Percentiles rank a stretch among this genome's conserved stretches.
These are phyloP conservation scores for Dunckerocampus dactyliophorus DNA, from an alignment of 2,113 vertebrate genomes.

Conservation along the genomic window DNA sequence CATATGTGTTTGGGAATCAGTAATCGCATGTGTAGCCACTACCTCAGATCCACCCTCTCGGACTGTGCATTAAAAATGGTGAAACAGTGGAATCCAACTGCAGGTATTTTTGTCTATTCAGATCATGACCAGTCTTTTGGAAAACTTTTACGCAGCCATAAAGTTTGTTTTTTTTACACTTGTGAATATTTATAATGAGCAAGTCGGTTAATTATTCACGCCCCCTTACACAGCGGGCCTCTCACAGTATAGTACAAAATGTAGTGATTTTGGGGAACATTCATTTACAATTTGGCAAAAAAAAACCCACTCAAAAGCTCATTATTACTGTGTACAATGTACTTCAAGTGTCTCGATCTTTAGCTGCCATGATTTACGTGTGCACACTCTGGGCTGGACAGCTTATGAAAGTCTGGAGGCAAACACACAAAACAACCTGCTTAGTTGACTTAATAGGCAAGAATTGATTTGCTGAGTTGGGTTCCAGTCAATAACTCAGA, in stretches of 20 bases:
- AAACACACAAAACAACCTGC: slow-evolving; percentile 21
- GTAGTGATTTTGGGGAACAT: background rate
- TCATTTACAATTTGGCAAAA: slow-evolving; percentile 13
- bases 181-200: slow-evolving; percentile 32
- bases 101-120: background rate
- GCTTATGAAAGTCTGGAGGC: slow-evolving; percentile 5
- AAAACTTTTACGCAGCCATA: background rate
- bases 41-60: slow-evolving; percentile 22
- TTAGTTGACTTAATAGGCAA: slow-evolving; percentile 33
- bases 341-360: background rate
- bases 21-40: slow-evolving; percentile 14
- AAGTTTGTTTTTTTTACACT: slow-evolving; percentile 19
- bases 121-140: background rate
- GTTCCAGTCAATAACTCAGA: slow-evolving; percentile 6
- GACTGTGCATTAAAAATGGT: background rate
- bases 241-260: background rate
- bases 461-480: slow-evolving; percentile 32
- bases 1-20: slow-evolving; percentile 25
- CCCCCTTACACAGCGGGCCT: slow-evolving; percentile 12
- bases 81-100: slow-evolving; percentile 1
- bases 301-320: slow-evolving; percentile 7
- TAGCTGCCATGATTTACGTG: slow-evolving; percentile 19
- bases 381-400: slow-evolving; percentile 3
- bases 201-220: slow-evolving; percentile 25
- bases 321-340: slow-evolving; percentile 10